These are phyloP conservation scores for Stegostoma tigrinum DNA, from an alignment of 2,113 vertebrate species.

Conservation along the genomic window DNA sequence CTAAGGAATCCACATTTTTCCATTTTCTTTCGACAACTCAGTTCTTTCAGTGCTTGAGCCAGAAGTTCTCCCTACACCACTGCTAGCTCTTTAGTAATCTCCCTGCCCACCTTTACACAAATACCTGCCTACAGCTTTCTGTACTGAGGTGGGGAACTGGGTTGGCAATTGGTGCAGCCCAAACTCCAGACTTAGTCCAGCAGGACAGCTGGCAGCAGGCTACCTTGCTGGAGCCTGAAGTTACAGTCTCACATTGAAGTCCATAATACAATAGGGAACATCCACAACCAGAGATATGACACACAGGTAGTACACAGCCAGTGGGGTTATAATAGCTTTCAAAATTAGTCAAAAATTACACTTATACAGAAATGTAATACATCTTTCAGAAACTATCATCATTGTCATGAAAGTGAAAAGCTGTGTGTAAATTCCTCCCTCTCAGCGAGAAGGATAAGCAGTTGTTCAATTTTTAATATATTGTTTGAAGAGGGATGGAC, in stretches of 20 bases:
- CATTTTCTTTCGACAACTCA: not conserved
- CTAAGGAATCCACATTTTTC: not conserved
- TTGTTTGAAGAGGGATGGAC: not conserved
- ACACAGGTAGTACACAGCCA: not conserved
- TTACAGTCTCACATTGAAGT: not conserved
- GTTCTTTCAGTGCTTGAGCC: not conserved
- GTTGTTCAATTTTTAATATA: not conserved
- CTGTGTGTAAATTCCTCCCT: not conserved
- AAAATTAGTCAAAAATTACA: not conserved
- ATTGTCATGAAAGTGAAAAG: not conserved
- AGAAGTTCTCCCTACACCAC: not conserved
- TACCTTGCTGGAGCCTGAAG: not conserved
- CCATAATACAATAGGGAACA: not conserved
- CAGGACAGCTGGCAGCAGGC: not conserved
- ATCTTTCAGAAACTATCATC: not conserved
- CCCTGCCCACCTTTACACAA: not conserved
- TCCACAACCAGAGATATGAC: not conserved
- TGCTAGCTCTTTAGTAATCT: not conserved
- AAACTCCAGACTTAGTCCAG: not conserved
- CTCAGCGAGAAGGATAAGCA: not conserved
- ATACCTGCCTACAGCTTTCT: no score
- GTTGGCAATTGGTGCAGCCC: no score
- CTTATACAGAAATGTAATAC: not conserved
- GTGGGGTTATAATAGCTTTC: not conserved
- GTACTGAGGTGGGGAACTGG: no score